Evolutionary conservation across 1,140 invertebrate genomes (phyloP).

Genomic region (Episyrphus balteatus): DNA sequence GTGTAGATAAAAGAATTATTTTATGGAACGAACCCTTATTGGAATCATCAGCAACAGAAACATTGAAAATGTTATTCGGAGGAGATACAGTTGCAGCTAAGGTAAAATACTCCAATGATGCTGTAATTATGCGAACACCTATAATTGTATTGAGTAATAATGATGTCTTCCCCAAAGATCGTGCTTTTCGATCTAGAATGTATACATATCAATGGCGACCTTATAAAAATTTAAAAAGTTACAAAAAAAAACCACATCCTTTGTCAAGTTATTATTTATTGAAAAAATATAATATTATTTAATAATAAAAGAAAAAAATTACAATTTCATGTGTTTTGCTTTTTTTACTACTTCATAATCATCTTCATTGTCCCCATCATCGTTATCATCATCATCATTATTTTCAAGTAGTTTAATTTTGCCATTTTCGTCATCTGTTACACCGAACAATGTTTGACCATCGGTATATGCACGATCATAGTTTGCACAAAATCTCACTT

Average conservation of each 20-base stretch:
- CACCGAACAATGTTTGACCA: neutral
- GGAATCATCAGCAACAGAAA: conserved; percentile 14
- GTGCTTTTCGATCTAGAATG: conserved; percentile 7
- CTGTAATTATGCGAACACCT: conserved; percentile 7
- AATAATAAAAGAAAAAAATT: neutral
- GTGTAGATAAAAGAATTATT: conserved; percentile 18
- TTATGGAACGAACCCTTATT: conserved; percentile 25
- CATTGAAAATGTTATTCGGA: conserved; percentile 15
- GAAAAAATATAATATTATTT: neutral
- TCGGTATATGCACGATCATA: neutral
- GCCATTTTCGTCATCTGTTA: neutral
- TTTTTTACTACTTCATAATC: neutral
- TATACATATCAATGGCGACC: conserved; percentile 1
- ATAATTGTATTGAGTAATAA: conserved; percentile 10
- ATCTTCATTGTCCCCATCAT: neutral
- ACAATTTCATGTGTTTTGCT: neutral
- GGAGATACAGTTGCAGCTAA: conserved; percentile 4
- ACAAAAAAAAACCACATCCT: neutral
- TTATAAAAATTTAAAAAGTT: neutral
- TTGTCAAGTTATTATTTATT: neutral
- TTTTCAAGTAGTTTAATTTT: neutral
- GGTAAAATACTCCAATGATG: conserved; percentile 7
- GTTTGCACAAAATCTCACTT: neutral
- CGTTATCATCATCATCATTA: no score
- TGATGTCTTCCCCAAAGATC: neutral